phyloP scores from a whole-genome alignment of 1,140 invertebrate genomes.

The Drosophila triauraria region DNA sequence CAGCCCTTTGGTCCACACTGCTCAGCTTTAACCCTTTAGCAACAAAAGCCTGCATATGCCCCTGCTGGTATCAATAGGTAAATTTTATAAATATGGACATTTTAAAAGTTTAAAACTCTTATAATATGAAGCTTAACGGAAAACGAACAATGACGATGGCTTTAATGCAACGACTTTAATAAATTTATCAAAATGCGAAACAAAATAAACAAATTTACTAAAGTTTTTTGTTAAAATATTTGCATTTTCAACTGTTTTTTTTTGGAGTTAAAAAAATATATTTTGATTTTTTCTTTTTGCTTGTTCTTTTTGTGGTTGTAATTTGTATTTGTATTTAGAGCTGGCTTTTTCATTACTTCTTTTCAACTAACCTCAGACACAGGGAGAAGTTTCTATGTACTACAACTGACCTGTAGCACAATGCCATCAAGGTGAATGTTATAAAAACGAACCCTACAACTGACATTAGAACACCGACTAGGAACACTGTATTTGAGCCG shows the following conservation, averaged over 20 bases:
- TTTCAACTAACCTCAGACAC: slow-evolving; percentile 96
- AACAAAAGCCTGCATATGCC: slow-evolving; percentile 16
- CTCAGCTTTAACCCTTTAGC: not conserved
- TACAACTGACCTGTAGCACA: slow-evolving; percentile 99
- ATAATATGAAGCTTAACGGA: slow-evolving; percentile 34
- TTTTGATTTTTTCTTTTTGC: slow-evolving; percentile 47
- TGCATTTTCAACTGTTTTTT: slow-evolving; percentile 60
- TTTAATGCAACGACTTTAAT: slow-evolving; percentile 59
- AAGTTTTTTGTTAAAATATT: slow-evolving; percentile 62
- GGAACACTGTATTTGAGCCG: slow-evolving; percentile 97
- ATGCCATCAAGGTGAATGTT: slow-evolving; percentile 98
- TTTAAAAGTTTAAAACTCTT: slow-evolving; percentile 26
- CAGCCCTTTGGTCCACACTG: not conserved
- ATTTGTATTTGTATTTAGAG: slow-evolving; percentile 87
- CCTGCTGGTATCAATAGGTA: slow-evolving; percentile 22
- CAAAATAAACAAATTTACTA: slow-evolving; percentile 63
- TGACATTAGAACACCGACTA: slow-evolving; percentile 98
- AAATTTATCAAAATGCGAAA: slow-evolving; percentile 70
- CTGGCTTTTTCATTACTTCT: slow-evolving; percentile 87
- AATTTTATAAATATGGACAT: slow-evolving; percentile 14
- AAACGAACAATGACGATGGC: slow-evolving; percentile 50
- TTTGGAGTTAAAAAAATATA: slow-evolving; percentile 32
- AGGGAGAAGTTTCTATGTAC: slow-evolving; percentile 98
- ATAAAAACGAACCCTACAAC: slow-evolving; percentile 99
- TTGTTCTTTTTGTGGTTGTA: slow-evolving; percentile 57